phyloP scores from a whole-genome alignment of 92 coral and sea anemone genomes.

The Pocillopora meandrina region DNA sequence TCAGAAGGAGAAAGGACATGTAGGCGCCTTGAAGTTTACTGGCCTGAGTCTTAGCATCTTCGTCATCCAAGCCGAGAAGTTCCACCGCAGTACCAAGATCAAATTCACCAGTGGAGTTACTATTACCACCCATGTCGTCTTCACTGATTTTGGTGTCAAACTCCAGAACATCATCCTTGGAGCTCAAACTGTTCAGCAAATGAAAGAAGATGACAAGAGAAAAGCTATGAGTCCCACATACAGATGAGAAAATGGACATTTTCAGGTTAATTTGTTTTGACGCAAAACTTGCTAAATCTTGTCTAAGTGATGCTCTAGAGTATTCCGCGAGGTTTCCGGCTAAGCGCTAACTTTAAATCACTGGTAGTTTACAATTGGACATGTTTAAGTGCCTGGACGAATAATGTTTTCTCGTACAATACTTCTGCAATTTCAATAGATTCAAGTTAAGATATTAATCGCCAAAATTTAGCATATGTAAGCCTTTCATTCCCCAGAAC shows the following conservation, averaged over 20 bases:
- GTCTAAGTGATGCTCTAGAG: too few species aligned
- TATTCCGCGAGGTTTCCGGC: too few species aligned
- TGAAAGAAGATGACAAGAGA: background rate
- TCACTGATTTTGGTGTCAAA: conserved; percentile 90
- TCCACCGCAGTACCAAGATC: conserved; percentile 94
- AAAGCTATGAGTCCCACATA: background rate
- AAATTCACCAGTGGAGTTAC: conserved; percentile 73
- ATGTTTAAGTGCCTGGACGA: too few species aligned
- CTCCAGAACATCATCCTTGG: conserved; percentile 88
- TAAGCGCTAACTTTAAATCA: too few species aligned
- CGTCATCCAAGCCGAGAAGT: conserved; percentile 86
- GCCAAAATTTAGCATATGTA: too few species aligned
- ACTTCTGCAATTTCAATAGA: too few species aligned
- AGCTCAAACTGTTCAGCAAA: conserved; percentile 23
- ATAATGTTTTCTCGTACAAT: too few species aligned
- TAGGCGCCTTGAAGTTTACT: conserved; percentile 90
- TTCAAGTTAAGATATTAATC: too few species aligned
- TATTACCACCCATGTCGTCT: conserved; percentile 80
- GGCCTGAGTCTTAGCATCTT: conserved; percentile 79
- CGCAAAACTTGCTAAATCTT: too few species aligned
- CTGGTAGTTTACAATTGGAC: too few species aligned
- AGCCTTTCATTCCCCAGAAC: too few species aligned
- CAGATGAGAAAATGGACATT: background rate
- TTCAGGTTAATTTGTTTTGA: background rate
- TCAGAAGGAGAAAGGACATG: conserved; percentile 88